Evolutionary conservation across 2,888 invertebrate genomes (phyloP), one percentile per base, ranked within the genome.

Genomic region (Mesorhabditis spiculigera): DNA sequence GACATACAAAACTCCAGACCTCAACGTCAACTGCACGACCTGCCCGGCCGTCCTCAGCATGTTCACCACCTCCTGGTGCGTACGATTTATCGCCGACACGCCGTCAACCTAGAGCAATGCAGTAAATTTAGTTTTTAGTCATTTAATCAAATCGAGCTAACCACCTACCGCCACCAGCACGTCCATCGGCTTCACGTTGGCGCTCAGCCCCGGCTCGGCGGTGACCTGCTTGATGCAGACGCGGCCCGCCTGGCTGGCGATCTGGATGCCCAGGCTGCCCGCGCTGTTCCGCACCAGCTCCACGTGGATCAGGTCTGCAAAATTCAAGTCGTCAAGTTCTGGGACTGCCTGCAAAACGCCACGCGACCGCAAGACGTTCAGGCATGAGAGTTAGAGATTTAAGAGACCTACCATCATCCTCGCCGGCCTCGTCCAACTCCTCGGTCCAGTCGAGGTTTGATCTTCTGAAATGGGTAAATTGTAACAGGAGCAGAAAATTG

Each of bases 101-200:
- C 86, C 87, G 73, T 88, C 88, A 45, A 88, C 80, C 78, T 82
- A 58, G 41, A 79, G 45, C 43, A 61, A 41, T 6, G 58, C n/a
- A 28, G 28, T 28, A 28, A 28, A 28, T 61, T 13, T 63, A 62
- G 64, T 63, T 16, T n/a, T 63, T 13, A 3, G 28, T 63, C 41
- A 10, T 16, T 41, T 3, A 63, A 10, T 41, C 10, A 28, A 10
- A 10, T 63, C 13, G 10, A 3, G 8, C 3, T 63, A n/a, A 10
- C 8, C n/a, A 50, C n/a, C 86, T 63, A 88, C 84, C 79, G 93
- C 92, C 71, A 94, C 90, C 79, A 94, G 93, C 87, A 92, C 91
- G 87, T 94, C 94, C 45, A 93, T 93, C 1, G 93, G 92, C 81
- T 91, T 91, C 82, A 94, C 91, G 78, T 92, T 89, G 4, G 93